Evolutionary conservation across 2,797 vertebrate species (phyloP), one percentile per base, ranked within the genome.

Genomic region (Pteropus rufus): DNA sequence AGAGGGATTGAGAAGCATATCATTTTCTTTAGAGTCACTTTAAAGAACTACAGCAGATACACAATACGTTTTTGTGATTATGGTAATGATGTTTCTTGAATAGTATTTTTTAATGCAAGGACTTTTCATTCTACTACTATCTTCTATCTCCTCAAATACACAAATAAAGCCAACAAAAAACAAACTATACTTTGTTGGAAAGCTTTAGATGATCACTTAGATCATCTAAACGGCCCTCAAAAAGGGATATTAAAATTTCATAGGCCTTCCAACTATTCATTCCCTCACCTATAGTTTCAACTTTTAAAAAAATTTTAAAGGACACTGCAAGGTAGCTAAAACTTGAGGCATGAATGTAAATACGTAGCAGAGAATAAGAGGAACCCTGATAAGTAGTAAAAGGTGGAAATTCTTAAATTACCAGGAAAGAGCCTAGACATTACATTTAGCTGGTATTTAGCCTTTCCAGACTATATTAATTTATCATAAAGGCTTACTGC

Each of bases 21-120:
- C 11, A 84, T 75, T 88, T 76, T 81, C 79, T 90, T 93, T 80
- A 90, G 18, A 76, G 54, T 83, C 23, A 64, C 24, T 79, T 85
- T 81, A 64, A 86, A 87, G 26, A 72, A 88, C 9, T 77, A 3
- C 5, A 79, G 36, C 16, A 64, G 64, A 62, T 76, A 26, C 34
- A 93, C 24, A 93, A 44, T 73, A 79, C 14, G 36, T 77, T 77
- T 54, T 67, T 90, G 31, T 82, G 26, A 96, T 79, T 83, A 73
- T 60, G 21, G 44, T 58, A 85, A 80, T 44, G 39, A 10, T 58
- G 10, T 64, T 94, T 92, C 52, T 77, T 58, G 23, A 60, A 93
- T 79, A 84, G 39, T 60, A 54, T 73, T 79, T 95, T 97, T 70
- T 29, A 91, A 83, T 56, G 7, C 72, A 92, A 93, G 26, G n/a